Evolutionary conservation across 2,113 vertebrate genomes (phyloP), one percentile per base, ranked within the genome.

Genomic region (Carollia perspicillata): DNA sequence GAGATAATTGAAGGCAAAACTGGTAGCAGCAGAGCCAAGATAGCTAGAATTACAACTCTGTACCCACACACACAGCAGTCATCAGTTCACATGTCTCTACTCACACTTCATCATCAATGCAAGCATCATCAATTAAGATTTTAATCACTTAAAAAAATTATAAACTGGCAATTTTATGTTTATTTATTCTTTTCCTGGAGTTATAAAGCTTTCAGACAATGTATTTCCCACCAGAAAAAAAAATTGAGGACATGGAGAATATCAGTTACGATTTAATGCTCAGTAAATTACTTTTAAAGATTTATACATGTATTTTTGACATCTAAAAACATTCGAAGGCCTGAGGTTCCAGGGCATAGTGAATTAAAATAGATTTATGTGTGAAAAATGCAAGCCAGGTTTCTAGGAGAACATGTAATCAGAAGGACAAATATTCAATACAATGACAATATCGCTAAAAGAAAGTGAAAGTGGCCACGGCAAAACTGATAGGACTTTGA

Each of bases 361-460:
- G 5, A 80, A 96, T 7, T 5, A 53, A 97, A 95, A 84, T 88
- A 93, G 23, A 90, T 79, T 93, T 84, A 28, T 30, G 71, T 66
- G 58, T 90, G 18, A 94, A 85, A 96, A 92, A 30, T 68, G 30
- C 33, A 92, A 95, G 26, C 17, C 65, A 92, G 5, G 11, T 72
- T 94, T 88, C 74, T 47, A 58, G 42, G 75, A 28, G 86, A 88
- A 85, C 40, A 42, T 51, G 30, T 65, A 91, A 94, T 89, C 23
- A 35, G n/a, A 93, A 92, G 8, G 90, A 83, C 10, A 74, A 63
- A 72, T 79, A 65, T 66, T 68, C 53, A n/a, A 53, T 37, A 95
- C 55, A 2, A 84, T 68, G 37, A 80, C 10, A 90, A 14, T 44
- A 66, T 40, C 86, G 37, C 1, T 88, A 58, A 80, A 84, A 80